A percentile compares a stretch with the other conserved stretches of the same genome.
phyloP scores from a whole-genome alignment of 2,113 vertebrate genomes.

The Corythoichthys intestinalis region DNA sequence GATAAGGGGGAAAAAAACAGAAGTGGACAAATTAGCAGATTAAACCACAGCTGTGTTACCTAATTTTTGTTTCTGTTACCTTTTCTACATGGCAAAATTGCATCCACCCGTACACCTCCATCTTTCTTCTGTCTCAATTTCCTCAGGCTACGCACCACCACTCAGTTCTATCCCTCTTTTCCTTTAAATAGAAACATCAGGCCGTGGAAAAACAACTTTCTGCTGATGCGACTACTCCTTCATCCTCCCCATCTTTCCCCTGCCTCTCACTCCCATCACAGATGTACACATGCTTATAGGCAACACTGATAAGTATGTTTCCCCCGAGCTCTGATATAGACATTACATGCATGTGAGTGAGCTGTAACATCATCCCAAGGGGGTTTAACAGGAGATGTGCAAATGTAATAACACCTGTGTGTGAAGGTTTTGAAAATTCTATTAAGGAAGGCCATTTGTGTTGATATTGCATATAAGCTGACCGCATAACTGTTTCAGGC shows the following conservation, averaged over 20 bases:
- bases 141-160: constrained; percentile 46
- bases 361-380: constrained; percentile 23
- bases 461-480: not conserved
- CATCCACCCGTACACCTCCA: constrained; percentile 29
- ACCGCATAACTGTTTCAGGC: not conserved
- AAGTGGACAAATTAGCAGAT: not conserved
- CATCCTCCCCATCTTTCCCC: constrained; percentile 49
- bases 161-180: constrained; percentile 32
- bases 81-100: constrained; percentile 6
- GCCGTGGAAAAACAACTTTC: constrained; percentile 84
- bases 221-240: constrained; percentile 81
- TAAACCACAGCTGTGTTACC: not conserved
- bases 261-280: constrained; percentile 48
- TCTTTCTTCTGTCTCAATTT: constrained; percentile 53
- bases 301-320: constrained; percentile 40
- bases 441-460: not conserved
- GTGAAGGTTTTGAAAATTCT: not conserved
- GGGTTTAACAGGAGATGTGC: not conserved
- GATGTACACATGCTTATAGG: constrained; percentile 39
- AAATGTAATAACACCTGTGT: constrained; percentile 25
- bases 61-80: not conserved
- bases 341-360: constrained; percentile 31
- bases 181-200: constrained; percentile 82
- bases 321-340: constrained; percentile 42
- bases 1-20: not conserved